Conservation (phyloP, 1,140 invertebrate species). For the Diuraphis noxia region DNA sequence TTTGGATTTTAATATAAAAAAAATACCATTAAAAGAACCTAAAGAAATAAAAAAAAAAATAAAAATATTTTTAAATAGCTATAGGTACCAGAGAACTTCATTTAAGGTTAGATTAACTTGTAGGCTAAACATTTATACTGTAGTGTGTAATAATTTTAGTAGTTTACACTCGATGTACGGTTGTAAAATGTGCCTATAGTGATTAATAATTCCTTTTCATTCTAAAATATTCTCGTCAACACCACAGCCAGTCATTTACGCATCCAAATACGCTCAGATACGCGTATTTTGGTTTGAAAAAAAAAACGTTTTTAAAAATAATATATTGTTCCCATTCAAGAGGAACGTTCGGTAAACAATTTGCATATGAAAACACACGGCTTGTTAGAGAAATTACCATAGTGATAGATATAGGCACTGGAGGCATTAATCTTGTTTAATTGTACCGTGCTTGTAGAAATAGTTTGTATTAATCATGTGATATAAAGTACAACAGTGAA, state of each 20-base stretch:
- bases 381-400: background rate
- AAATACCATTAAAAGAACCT: no score
- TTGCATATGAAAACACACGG: background rate
- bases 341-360: background rate
- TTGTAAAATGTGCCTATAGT: background rate
- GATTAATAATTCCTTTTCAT: background rate
- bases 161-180: background rate
- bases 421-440: background rate
- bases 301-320: background rate
- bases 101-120: background rate
- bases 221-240: background rate
- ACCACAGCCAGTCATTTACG: background rate
- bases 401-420: background rate
- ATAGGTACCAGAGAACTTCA: background rate
- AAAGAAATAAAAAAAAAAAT: no score
- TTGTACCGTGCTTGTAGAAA: background rate
- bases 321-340: background rate
- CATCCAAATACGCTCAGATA: background rate
- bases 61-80: no score
- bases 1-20: no score
- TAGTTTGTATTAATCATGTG: background rate
- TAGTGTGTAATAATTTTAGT: background rate
- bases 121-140: background rate
- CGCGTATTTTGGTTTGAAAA: background rate
- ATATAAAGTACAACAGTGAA: background rate